These are phyloP conservation scores for Drosophila anceps DNA, from an alignment of 2,888 invertebrate genomes.

Conservation along the genomic window DNA sequence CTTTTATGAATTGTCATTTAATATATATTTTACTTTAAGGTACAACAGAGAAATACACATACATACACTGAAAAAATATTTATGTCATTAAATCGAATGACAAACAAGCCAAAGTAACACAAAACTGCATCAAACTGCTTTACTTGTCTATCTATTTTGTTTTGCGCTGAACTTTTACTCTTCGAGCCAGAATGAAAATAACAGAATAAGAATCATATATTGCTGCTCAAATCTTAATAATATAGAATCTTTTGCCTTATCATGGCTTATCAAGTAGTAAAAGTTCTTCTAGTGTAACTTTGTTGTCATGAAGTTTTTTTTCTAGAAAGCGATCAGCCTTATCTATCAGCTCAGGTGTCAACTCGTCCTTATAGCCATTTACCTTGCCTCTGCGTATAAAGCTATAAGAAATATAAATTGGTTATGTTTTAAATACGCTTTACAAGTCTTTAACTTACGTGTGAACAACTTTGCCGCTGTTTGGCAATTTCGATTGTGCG, in stretches of 20 bases:
- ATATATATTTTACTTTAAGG: not conserved
- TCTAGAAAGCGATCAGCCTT: slow-evolving; percentile 38
- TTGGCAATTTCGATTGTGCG: slow-evolving; percentile 8
- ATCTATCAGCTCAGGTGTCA: slow-evolving; percentile 50
- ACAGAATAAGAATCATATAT: not conserved
- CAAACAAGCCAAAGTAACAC: not conserved
- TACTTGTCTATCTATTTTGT: not conserved
- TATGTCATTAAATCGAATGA: not conserved
- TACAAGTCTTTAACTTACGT: slow-evolving; percentile 29
- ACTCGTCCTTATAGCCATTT: slow-evolving; percentile 63
- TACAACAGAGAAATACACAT: not conserved
- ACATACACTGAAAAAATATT: not conserved
- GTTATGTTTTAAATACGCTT: not conserved
- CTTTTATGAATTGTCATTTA: not conserved
- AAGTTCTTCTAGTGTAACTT: slow-evolving; percentile 49
- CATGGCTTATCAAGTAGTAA: not conserved
- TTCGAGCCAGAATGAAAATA: not conserved
- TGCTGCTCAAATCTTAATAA: not conserved
- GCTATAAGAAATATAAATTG: slow-evolving; percentile 30
- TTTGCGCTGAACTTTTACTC: not conserved
- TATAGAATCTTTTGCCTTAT: not conserved
- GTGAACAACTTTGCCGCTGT: slow-evolving; percentile 29
- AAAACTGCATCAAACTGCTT: not conserved
- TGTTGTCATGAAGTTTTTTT: slow-evolving; percentile 20
- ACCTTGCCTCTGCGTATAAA: slow-evolving; percentile 67